A percentile compares a stretch with the other conserved stretches of the same genome.
Conservation (phyloP, 2,888 invertebrate species). For the Sinotaia quadrata region DNA sequence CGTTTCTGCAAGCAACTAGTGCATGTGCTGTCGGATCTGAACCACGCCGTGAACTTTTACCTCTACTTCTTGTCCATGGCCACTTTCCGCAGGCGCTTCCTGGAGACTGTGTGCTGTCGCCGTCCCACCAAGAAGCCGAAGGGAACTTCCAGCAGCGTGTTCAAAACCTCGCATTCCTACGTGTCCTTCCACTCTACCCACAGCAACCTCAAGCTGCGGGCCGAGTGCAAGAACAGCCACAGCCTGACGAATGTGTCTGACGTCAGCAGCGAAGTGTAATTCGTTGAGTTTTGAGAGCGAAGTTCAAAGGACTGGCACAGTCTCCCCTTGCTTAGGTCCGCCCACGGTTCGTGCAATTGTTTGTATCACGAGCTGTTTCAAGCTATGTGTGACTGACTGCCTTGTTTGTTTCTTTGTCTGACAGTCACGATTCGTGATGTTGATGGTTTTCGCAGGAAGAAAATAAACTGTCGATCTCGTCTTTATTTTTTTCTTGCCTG, state of each 20-base stretch:
- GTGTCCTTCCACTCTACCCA: slow-evolving; percentile 28
- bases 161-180: slow-evolving; percentile 32
- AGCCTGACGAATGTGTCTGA: slow-evolving; percentile 37
- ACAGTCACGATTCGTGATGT: too few relatives aligned
- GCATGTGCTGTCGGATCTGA: slow-evolving; percentile 32
- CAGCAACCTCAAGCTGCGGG: slow-evolving; percentile 26
- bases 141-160: slow-evolving; percentile 32
- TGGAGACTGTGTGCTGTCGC: slow-evolving; percentile 35
- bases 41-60: slow-evolving; percentile 40
- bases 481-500: too few relatives aligned
- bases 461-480: too few relatives aligned
- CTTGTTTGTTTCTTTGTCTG: too few relatives aligned
- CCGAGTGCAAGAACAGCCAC: slow-evolving; percentile 30
- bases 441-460: too few relatives aligned
- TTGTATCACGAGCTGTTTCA: too few relatives aligned
- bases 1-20: slow-evolving; percentile 32
- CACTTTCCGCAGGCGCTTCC: slow-evolving; percentile 33
- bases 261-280: slow-evolving; percentile 29
- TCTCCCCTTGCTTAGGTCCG: too few relatives aligned
- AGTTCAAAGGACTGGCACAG: too few relatives aligned
- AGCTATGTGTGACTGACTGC: too few relatives aligned
- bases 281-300: too few relatives aligned
- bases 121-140: slow-evolving; percentile 22
- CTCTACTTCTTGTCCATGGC: slow-evolving; percentile 38
- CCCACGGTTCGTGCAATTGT: too few relatives aligned